These are phyloP conservation scores for Pelmatolapia mariae DNA, from an alignment of 2,113 vertebrate species.

Conservation along the genomic window DNA sequence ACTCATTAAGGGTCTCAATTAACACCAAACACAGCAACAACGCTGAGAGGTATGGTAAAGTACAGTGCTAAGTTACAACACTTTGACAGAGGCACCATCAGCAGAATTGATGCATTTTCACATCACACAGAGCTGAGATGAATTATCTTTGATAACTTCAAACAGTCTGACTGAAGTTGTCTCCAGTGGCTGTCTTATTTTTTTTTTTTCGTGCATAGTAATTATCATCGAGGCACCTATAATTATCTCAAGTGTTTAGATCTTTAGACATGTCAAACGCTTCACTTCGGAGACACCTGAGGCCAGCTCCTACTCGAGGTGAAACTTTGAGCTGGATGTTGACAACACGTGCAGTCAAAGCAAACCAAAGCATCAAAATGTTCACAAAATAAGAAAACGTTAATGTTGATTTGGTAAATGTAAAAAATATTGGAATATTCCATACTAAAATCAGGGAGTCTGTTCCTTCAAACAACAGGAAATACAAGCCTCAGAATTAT, in stretches of 20 bases:
- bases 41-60: background rate
- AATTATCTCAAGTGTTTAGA: conserved; percentile 64
- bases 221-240: conserved; percentile 47
- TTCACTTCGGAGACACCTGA: conserved; percentile 9
- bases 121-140: background rate
- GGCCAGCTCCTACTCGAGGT: background rate
- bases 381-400: background rate
- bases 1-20: background rate
- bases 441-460: background rate
- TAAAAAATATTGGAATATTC: background rate
- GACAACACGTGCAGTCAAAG: background rate
- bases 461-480: background rate
- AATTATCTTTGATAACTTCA: conserved; percentile 43
- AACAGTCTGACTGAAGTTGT: conserved; percentile 35
- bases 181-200: background rate
- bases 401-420: background rate
- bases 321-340: background rate
- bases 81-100: conserved; percentile 27
- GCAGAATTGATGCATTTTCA: conserved; percentile 1
- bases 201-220: conserved; percentile 17
- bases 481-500: background rate
- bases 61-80: background rate
- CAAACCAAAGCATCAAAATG: background rate
- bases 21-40: background rate
- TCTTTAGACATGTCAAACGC: conserved; percentile 46